Percentiles rank a stretch among this genome's conserved stretches.
Evolutionary conservation across 2,797 vertebrate species (phyloP).

Genomic region (Rhinatrema bivittatum): DNA sequence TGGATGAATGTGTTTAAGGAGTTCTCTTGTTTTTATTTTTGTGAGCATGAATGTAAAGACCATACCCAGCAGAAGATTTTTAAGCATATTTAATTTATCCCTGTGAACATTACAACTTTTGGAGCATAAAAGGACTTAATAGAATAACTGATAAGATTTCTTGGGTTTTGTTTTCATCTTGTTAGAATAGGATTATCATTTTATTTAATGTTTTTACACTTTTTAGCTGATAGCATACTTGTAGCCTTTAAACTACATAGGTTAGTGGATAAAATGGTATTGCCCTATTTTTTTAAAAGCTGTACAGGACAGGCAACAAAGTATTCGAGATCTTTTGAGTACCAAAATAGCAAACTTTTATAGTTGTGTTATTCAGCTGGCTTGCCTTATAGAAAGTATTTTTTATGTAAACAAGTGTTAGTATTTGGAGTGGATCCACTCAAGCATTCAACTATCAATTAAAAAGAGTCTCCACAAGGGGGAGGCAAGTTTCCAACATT

Average conservation of each 20-base stretch:
- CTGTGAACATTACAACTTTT: conserved; percentile 25
- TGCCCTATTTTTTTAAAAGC: conserved; percentile 41
- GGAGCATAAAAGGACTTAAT: conserved; percentile 4
- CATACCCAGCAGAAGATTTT: not conserved
- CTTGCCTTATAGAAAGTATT: conserved; percentile 20
- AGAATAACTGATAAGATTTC: conserved; percentile 7
- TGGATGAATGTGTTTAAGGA: conserved; percentile 31
- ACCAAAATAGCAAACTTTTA: not conserved
- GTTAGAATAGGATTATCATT: conserved; percentile 32
- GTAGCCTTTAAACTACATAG: conserved; percentile 36
- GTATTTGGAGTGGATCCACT: not conserved
- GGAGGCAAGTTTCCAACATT: not conserved
- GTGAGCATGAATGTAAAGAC: conserved; percentile 1
- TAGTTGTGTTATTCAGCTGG: conserved; percentile 4
- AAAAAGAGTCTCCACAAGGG: conserved; percentile 2
- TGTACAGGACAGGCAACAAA: conserved; percentile 30
- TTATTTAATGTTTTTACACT: conserved; percentile 29
- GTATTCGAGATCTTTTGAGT: conserved; percentile 10
- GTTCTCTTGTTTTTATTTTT: conserved; percentile 7
- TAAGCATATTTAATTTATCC: conserved; percentile 24
- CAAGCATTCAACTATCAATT: conserved; percentile 1
- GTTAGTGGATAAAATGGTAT: conserved; percentile 25
- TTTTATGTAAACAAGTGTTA: conserved; percentile 17
- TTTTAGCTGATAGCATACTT: conserved; percentile 22
- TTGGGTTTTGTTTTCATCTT: conserved; percentile 24